A percentile compares a stretch with the other conserved stretches of the same genome.
phyloP scores from a whole-genome alignment of 2,113 vertebrate species.

The Petrocephalus microphthalmus region DNA sequence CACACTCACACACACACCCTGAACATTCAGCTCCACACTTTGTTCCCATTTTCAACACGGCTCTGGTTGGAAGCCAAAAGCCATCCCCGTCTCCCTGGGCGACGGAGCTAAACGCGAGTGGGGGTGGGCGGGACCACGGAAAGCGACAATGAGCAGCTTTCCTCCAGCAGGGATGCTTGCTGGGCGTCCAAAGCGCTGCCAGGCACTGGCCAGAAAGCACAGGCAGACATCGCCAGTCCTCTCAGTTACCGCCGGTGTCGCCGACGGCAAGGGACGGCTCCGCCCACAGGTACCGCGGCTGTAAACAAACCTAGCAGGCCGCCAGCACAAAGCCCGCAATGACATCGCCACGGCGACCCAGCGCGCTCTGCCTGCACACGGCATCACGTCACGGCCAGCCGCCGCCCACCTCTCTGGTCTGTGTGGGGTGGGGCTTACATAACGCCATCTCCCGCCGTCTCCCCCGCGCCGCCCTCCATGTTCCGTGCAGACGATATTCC shows the following conservation, averaged over 20 bases:
- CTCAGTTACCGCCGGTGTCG: too few species aligned
- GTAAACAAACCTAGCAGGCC: not conserved
- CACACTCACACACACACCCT: not conserved
- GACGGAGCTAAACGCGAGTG: not conserved
- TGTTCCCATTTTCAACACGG: not conserved
- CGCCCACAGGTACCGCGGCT: too few species aligned
- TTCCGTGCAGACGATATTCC: not conserved
- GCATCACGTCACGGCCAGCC: not conserved
- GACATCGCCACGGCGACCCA: not conserved
- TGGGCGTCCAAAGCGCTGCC: not conserved
- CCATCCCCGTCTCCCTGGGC: not conserved
- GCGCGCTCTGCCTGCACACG: not conserved
- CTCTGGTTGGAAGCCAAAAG: not conserved
- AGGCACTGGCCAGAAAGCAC: not conserved
- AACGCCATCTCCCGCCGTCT: conserved; percentile 20
- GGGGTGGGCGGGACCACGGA: not conserved
- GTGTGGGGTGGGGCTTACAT: not conserved
- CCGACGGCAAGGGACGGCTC: too few species aligned
- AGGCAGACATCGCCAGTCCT: not conserved
- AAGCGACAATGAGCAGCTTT: not conserved
- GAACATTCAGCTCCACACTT: too few species aligned
- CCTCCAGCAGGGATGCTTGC: not conserved
- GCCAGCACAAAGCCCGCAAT: not conserved
- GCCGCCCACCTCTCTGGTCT: not conserved
- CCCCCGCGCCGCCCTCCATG: not conserved